Conservation (phyloP, 1,140 invertebrate species). For the Cotesia vestalis region DNA sequence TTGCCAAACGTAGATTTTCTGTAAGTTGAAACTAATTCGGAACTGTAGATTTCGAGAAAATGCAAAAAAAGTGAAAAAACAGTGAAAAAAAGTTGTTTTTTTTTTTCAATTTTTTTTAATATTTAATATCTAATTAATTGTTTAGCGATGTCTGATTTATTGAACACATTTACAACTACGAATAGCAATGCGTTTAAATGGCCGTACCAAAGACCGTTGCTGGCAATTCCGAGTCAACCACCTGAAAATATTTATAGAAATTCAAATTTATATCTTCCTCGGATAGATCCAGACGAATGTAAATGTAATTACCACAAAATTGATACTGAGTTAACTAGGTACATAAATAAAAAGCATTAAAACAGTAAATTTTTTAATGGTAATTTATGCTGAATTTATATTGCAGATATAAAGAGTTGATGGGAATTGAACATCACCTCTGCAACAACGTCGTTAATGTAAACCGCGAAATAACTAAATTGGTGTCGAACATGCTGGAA, state of each 20-base stretch:
- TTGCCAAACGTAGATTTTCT: too few relatives aligned
- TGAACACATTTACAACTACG: slow-evolving; percentile 61
- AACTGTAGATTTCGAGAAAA: too few relatives aligned
- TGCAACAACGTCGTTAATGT: slow-evolving; percentile 65
- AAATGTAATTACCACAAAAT: slow-evolving; percentile 44
- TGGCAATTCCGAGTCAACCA: slow-evolving; percentile 54
- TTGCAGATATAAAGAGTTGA: slow-evolving; percentile 67
- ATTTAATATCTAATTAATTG: not conserved
- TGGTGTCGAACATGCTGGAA: slow-evolving; percentile 68
- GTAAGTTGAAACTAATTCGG: too few relatives aligned
- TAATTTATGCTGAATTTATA: slow-evolving; percentile 60
- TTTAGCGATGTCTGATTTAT: slow-evolving; percentile 37
- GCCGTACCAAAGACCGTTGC: slow-evolving; percentile 67
- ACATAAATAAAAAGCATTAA: not conserved
- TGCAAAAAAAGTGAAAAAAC: too few relatives aligned
- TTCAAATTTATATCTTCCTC: slow-evolving; percentile 42
- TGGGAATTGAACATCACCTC: slow-evolving; percentile 68
- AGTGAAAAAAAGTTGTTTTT: too few relatives aligned
- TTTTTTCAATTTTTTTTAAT: too few relatives aligned
- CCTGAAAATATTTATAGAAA: slow-evolving; percentile 50
- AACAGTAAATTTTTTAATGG: not conserved
- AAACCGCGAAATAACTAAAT: slow-evolving; percentile 67
- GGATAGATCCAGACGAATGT: slow-evolving; percentile 44
- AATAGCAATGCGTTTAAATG: slow-evolving; percentile 67
- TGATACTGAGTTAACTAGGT: slow-evolving; percentile 41